Evolutionary conservation across 2,888 invertebrate genomes (phyloP).

Genomic region (Ecdyonurus torrentis): DNA sequence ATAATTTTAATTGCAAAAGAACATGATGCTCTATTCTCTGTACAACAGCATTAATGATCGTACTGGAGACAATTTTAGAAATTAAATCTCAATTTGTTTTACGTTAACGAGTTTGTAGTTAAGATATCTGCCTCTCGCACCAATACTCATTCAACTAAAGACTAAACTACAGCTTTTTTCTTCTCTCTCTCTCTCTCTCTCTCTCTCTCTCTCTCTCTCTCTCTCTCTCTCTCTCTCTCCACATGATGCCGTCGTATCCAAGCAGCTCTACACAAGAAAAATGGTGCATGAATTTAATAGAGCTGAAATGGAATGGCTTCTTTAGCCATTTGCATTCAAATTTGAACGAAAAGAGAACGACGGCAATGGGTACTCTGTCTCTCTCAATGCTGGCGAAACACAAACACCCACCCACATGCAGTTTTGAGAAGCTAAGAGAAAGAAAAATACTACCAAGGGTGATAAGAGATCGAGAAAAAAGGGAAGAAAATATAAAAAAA

Average conservation of each 20-base stretch:
- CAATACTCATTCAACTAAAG: neutral
- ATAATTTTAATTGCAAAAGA: too few relatives aligned
- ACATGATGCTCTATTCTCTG: too few relatives aligned
- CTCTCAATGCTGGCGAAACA: neutral
- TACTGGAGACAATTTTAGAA: too few relatives aligned
- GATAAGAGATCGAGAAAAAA: neutral
- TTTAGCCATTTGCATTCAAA: conserved; percentile 18
- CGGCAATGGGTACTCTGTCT: conserved; percentile 13
- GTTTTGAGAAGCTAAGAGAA: conserved; percentile 8
- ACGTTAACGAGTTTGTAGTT: too few relatives aligned
- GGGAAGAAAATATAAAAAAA: neutral
- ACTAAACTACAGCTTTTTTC: neutral
- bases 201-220: neutral
- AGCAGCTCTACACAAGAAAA: conserved; percentile 17
- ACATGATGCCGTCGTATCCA: conserved; percentile 7
- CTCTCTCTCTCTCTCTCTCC: neutral
- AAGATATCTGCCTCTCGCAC: too few relatives aligned
- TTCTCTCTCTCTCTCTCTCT: neutral
- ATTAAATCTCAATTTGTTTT: too few relatives aligned
- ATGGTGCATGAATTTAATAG: conserved; percentile 18
- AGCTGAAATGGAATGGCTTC: conserved; percentile 18
- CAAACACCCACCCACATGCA: conserved; percentile 4
- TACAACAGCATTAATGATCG: too few relatives aligned
- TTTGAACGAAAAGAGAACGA: conserved; percentile 19
- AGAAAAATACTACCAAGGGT: neutral